Base-by-base conservation (phyloP, 2,113 vertebrate species). In the Sorex araneus region DNA sequence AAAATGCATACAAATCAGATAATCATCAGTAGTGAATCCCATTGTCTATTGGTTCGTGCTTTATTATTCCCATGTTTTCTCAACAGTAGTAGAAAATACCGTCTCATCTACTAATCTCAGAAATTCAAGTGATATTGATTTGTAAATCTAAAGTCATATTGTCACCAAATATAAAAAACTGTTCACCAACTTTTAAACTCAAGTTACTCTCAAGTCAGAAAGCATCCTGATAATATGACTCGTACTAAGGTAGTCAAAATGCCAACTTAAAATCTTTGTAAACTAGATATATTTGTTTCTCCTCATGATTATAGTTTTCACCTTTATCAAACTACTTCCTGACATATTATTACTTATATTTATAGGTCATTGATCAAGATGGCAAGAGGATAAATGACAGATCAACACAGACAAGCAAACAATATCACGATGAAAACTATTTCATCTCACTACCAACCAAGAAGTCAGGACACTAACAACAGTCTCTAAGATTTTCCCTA, bases 51-150 rank as follows among this genome's bases (percentile, higher is more conserved):
- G 64, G 92, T 78, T 95, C 75, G 8, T 87, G 47, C 25, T 30
- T 94, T 96, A 93, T 96, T 94, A 93, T 66, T 92, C 94, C 84
- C 75, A 30, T 85, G 57, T 81, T 96, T 94, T 54, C 78, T 95
- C 92, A 71, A 60, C 69, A 96, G 66, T 5, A 92, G 73, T 93
- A n/a, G 73, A 8, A 90, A 63, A 83, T 89, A 94, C 2, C 60
- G 32, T 40, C 94, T 90, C 63, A 84, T 71, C 86, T 94, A 30
- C 63, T 94, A 80, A 77, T 89, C 74, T 96, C 54, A 90, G 32
- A 74, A 66, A 94, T 92, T 94, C 60, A 78, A 79, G 8, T 67
- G 76, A 54, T 77, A 77, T 9, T 88, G 82, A 82, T 70, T 95
- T 43, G 77, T 25, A 25, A 76, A 86, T 80, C 16, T 85, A 88